Percentiles rank a stretch among this genome's conserved stretches.
Evolutionary conservation across 2,888 invertebrate species (phyloP).

Genomic region (Drosophila multiciliata): DNA sequence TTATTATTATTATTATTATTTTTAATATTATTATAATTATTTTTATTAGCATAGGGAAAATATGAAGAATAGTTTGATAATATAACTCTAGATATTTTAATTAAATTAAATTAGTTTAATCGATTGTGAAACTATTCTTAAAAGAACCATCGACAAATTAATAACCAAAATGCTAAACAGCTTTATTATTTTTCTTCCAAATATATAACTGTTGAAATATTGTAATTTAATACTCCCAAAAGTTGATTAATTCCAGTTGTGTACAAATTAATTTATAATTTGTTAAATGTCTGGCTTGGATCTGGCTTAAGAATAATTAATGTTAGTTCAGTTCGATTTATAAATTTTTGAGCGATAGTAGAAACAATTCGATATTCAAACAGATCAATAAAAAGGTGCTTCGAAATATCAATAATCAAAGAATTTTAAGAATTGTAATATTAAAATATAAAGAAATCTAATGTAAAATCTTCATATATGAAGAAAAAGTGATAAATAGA

Average conservation of each 20-base stretch:
- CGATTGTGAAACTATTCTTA: not conserved
- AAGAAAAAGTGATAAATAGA: not conserved
- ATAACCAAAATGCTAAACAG: not conserved
- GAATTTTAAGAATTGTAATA: no score
- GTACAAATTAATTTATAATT: not conserved
- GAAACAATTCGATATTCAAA: not conserved
- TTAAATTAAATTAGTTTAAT: not conserved
- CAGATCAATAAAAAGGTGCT: not conserved
- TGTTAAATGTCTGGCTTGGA: not conserved
- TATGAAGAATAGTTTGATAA: not conserved
- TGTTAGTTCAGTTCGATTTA: not conserved
- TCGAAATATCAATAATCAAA: not conserved
- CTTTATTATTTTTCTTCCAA: accelerated
- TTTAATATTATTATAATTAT: no score
- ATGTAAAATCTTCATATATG: not conserved
- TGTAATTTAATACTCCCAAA: not conserved
- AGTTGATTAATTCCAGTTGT: not conserved
- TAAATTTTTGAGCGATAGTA: not conserved
- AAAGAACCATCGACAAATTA: not conserved
- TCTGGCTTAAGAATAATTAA: no score
- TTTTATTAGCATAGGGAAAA: no score
- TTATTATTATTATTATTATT: no score
- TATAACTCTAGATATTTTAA: not conserved
- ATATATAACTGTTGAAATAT: not conserved
- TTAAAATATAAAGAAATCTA: not conserved